phyloP scores from a whole-genome alignment of 2,888 invertebrate species.

The Adineta ricciae region DNA sequence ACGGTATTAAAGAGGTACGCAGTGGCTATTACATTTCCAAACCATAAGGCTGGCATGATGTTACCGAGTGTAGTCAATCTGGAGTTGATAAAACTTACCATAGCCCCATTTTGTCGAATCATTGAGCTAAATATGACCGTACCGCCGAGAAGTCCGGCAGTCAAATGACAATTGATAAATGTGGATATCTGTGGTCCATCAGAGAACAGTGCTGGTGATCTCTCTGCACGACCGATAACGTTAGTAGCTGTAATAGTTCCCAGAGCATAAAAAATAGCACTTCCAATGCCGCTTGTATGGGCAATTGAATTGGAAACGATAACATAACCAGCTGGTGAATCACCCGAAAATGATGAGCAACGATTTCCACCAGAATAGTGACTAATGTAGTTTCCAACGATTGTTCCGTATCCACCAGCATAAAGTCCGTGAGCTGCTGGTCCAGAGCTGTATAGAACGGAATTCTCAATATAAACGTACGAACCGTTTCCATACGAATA shows the following conservation, averaged over 20 bases:
- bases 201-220: neutral
- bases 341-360: neutral
- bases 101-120: neutral
- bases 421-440: too few relatives aligned
- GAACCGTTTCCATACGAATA: too few relatives aligned
- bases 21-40: neutral
- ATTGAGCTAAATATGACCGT: neutral
- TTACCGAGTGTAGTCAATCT: neutral
- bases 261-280: neutral
- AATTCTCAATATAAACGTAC: too few relatives aligned
- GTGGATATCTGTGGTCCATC: neutral
- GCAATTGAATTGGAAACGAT: neutral
- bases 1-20: neutral
- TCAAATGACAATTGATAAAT: neutral
- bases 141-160: neutral
- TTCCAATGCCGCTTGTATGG: neutral
- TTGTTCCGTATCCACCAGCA: too few relatives aligned
- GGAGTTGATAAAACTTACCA: neutral
- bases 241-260: neutral
- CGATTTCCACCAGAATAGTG: neutral
- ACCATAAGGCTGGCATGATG: neutral
- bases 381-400: too few relatives aligned
- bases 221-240: neutral
- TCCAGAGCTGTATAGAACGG: too few relatives aligned
- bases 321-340: neutral